These are phyloP conservation scores for Coleophora flavipennella DNA, from an alignment of 2,888 invertebrate species.

Conservation along the genomic window DNA sequence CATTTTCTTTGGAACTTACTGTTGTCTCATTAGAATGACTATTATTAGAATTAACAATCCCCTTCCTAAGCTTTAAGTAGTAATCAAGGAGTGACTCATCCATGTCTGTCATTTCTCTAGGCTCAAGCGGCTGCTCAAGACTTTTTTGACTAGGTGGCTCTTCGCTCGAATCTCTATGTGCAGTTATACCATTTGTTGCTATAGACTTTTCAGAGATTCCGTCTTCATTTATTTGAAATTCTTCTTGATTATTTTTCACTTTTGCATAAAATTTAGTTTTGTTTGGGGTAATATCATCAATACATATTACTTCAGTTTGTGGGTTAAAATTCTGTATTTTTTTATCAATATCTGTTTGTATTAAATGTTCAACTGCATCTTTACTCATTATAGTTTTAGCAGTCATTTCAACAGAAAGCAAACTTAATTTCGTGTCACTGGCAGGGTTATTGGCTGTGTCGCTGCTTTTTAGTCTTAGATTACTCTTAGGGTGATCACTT, in stretches of 20 bases:
- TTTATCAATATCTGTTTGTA: no score
- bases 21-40: no score
- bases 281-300: constrained; percentile 3
- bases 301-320: no score
- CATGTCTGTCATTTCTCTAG: constrained; percentile 34
- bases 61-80: constrained; percentile 26
- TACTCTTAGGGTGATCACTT: background rate
- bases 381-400: no score
- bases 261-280: background rate
- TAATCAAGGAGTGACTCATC: constrained; percentile 32
- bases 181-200: constrained; percentile 42
- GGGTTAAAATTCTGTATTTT: no score
- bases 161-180: constrained; percentile 42
- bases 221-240: no score
- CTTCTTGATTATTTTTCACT: no score
- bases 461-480: background rate
- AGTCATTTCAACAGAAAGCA: no score
- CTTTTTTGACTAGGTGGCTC: constrained; percentile 30
- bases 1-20: background rate
- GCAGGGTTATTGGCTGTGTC: background rate
- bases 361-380: no score
- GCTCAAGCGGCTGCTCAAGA: constrained; percentile 23
- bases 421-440: no score
- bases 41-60: background rate
- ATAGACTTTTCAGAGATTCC: constrained; percentile 33